Conservation (phyloP, 2,113 vertebrate genomes). For the Hipposideros armiger region DNA sequence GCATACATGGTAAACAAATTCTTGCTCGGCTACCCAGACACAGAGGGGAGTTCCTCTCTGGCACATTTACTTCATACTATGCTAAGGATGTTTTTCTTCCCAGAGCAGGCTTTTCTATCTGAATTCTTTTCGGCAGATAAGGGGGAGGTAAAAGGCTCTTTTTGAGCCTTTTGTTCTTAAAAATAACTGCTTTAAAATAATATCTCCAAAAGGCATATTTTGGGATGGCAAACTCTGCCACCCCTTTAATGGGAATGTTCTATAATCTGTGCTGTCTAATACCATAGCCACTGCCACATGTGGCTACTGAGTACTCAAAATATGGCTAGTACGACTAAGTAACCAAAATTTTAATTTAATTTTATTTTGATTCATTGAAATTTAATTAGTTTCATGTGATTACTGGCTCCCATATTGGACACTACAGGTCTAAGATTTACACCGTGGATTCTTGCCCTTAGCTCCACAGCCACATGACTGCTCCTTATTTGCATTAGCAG, state of each 20-base stretch:
- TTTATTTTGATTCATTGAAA: constrained; percentile 60
- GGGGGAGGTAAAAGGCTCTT: background rate
- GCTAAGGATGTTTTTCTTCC: background rate
- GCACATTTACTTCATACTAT: background rate
- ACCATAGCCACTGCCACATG: background rate
- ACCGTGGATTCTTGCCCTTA: background rate
- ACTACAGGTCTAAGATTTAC: background rate
- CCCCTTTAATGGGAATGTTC: background rate
- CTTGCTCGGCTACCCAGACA: background rate
- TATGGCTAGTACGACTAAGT: background rate
- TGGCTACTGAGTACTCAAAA: constrained; percentile 17
- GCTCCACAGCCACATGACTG: background rate
- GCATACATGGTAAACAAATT: background rate
- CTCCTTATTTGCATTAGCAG: background rate
- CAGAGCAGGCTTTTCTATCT: background rate
- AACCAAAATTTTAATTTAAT: background rate
- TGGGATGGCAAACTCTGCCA: background rate
- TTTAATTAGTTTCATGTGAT: constrained; percentile 36
- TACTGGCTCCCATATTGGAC: background rate
- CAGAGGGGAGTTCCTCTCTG: background rate
- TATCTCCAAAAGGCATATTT: background rate
- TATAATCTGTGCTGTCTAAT: background rate
- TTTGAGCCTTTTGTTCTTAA: background rate
- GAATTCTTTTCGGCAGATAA: background rate
- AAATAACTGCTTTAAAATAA: background rate